Percentiles rank a stretch among this genome's conserved stretches.
phyloP scores from a whole-genome alignment of 2,888 invertebrate genomes.

The Magallana nippona region DNA sequence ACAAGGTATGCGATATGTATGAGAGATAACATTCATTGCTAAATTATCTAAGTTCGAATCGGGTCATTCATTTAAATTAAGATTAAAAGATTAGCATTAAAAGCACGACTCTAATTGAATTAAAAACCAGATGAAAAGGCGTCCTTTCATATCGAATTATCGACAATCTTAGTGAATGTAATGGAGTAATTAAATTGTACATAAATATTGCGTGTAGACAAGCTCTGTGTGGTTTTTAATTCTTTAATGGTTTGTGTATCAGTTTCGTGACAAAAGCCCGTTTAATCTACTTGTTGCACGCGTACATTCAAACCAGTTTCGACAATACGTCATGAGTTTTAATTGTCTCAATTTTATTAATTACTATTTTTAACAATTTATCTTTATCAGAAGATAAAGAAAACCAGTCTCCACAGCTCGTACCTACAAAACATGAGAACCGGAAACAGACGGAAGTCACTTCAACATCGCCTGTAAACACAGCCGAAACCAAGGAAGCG shows the following conservation, averaged over 20 bases:
- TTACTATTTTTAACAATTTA: neutral
- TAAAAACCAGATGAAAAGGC: neutral
- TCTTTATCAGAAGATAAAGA: neutral
- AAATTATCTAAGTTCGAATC: neutral
- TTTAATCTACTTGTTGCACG: no score
- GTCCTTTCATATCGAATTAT: neutral
- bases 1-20: neutral
- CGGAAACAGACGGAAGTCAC: constrained; percentile 1
- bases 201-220: neutral
- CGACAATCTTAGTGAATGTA: neutral
- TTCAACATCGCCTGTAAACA: neutral
- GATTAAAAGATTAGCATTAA: constrained; percentile 27
- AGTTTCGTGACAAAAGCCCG: no score
- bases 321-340: no score
- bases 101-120: constrained; percentile 3
- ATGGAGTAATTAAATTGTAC: neutral
- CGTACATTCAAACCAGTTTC: no score
- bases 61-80: constrained; percentile 9
- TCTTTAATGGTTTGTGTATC: neutral
- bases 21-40: neutral
- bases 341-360: no score
- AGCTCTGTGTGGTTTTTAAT: neutral
- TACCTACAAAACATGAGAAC: neutral
- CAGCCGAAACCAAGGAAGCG: neutral
- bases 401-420: neutral